Base-by-base conservation (phyloP, 2,797 vertebrate species). In the Hydrolagus colliei region DNA sequence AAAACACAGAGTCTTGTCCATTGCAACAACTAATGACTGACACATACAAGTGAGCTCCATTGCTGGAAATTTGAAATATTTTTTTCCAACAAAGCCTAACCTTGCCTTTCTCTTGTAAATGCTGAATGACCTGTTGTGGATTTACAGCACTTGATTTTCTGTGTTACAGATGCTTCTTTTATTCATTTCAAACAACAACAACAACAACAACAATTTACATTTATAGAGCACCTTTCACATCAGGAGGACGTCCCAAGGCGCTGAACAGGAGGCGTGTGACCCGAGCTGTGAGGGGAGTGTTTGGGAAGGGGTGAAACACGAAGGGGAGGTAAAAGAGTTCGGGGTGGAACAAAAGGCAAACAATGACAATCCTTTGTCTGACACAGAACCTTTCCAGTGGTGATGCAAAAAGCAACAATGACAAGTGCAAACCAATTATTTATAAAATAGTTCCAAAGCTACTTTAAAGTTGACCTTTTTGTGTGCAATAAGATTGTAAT, bases 141-240 rank as follows among this genome's bases (percentile, higher is more conserved):
- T 52, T 52, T 52, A 0, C 41, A 52, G 41, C 2, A 52, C 41
- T 52, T 52, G 3, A 52, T 52, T 52, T 52, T 52, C 6, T 52
- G 2, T 52, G 41, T 52, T 52, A 41, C 9, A 41, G 27, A 63
- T 35, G 4, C 12, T 13, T 71, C 32, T 20, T 11, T 80, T 27
- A 80, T 80, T 84, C 79, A 71, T 18, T 52, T 84, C n/a, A 68
- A 68, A 68, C 65, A 71, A 84, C 65, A 71, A 84, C 65, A 71
- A 84, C 65, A 71, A 84, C 65, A 71, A 84, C 65, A 71, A 84
- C 65, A 71, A 84, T 41, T n/a, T n/a, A n/a, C n/a, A n/a, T n/a
- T n/a, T n/a, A n/a, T n/a, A n/a, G n/a, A n/a, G n/a, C n/a, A n/a
- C n/a, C n/a, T n/a, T n/a, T n/a, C n/a, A n/a, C n/a, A n/a, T n/a